Conservation (phyloP, 2,797 vertebrate species). For the Momotus momota region DNA sequence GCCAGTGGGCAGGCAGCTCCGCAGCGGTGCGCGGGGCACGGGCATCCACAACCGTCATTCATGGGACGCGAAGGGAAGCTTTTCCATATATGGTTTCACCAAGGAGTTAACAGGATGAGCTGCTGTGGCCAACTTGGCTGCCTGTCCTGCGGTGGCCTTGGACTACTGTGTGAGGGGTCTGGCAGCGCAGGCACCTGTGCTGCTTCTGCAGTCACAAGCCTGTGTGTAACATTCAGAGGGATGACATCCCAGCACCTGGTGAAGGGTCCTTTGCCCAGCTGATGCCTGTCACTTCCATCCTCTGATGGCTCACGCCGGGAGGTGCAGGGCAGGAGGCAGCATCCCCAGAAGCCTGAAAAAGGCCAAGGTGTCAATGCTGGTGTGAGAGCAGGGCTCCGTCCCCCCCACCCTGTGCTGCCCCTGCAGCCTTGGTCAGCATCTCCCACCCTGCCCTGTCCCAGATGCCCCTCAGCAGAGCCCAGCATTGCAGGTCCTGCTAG, state of each 20-base stretch:
- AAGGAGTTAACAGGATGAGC: background rate
- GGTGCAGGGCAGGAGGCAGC: background rate
- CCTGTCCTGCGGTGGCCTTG: background rate
- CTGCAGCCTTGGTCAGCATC: background rate
- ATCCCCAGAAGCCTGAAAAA: slow-evolving; percentile 60
- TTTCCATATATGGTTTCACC: background rate
- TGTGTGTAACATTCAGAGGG: background rate
- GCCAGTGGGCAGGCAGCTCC: rapidly evolving
- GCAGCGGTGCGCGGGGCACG: rapidly evolving
- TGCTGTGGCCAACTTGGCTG: background rate
- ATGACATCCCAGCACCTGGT: background rate
- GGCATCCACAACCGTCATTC: background rate
- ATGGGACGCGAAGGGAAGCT: background rate
- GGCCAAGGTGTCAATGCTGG: slow-evolving; percentile 19
- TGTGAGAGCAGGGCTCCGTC: rapidly evolving
- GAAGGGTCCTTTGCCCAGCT: background rate
- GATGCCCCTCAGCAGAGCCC: background rate
- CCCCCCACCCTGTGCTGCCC: background rate
- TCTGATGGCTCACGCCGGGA: background rate
- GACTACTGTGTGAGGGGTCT: background rate
- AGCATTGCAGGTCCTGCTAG: background rate
- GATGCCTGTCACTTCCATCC: background rate
- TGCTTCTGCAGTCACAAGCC: background rate
- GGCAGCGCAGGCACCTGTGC: background rate
- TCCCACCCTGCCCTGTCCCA: background rate